Base-by-base conservation (phyloP, 2,113 vertebrate species). In the Dipodomys ordii region DNA sequence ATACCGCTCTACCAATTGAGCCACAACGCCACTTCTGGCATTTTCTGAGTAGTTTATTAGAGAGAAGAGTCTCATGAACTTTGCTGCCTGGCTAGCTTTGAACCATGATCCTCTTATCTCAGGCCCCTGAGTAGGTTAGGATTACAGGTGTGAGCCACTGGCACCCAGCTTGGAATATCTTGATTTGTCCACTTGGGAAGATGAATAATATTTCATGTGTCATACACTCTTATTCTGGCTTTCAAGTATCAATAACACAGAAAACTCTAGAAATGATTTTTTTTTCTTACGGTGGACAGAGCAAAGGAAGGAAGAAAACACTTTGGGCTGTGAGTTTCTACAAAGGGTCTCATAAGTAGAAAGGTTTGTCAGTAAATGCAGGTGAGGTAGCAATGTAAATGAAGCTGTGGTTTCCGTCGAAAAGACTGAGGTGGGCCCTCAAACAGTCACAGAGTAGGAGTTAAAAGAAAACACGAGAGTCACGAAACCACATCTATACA, bases 261-360 rank as follows among this genome's bases (percentile, higher is more conserved):
- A 78, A 80, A 74, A 19, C 3, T 11, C 35, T 91, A 16, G 46
- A 87, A 90, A 90, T 87, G 39, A 77, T 74, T 69, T 67, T 79
- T 39, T 39, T 84, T 71, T 64, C 25, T 90, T 96, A 16, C 27
- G 67, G 12, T 82, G 28, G 30, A 82, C 93, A 84, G 25, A 88
- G 35, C 4, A 94, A 93, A 84, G 25, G 39, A 87, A 87, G 27
- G 44, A 80, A 76, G 71, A 11, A 91, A 85, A 84, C 77, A 53
- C 82, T 91, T 93, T 28, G 19, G 23, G 23, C 49, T 80, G 71
- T 68, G 83, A 71, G 65, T 8, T 93, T 89, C 87, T 67, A 35
- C 3, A 92, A 87, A 84, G 68, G 22, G n/a, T n/a, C 86, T 69
- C 25, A 30, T 65, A 83, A 64, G 64, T 32, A 83, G 13, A 35